A percentile compares a stretch with the other conserved stretches of the same genome.
Conservation (phyloP, 2,797 vertebrate species). For the Centroberyx gerrardi region DNA sequence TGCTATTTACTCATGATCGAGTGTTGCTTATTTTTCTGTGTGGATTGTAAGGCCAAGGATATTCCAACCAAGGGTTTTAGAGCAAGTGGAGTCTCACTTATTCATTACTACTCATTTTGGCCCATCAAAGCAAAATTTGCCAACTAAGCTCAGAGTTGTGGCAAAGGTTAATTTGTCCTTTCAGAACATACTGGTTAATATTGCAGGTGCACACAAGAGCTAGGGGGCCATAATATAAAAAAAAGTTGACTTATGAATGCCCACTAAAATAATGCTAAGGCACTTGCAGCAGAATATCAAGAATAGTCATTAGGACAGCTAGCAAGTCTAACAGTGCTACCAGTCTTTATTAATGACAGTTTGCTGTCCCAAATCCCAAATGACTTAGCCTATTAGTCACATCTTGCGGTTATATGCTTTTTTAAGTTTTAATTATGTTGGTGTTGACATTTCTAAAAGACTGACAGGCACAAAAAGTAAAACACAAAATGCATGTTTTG, state of each 20-base stretch:
- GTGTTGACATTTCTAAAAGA: not conserved
- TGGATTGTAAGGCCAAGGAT: constrained; percentile 53
- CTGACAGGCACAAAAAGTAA: not conserved
- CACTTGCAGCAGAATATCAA: not conserved
- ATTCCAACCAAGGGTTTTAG: constrained; percentile 53
- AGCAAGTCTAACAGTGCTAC: not conserved
- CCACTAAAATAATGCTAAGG: constrained; percentile 14
- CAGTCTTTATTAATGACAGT: not conserved
- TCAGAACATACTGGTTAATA: constrained; percentile 10
- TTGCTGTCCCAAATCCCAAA: not conserved
- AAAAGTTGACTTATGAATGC: not conserved
- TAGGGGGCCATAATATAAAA: not conserved
- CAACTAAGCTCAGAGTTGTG: not conserved
- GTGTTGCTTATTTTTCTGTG: constrained; percentile 56
- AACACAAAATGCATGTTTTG: not conserved
- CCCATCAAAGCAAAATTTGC: constrained; percentile 10
- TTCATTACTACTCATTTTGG: constrained; percentile 32
- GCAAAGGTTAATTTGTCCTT: not conserved
- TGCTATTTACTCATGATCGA: constrained; percentile 60
- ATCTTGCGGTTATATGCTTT: not conserved
- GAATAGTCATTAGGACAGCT: too few species aligned
- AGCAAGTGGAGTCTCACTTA: constrained; percentile 43
- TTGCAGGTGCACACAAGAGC: constrained; percentile 1
- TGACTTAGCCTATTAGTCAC: not conserved
- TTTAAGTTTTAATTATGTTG: not conserved